Evolutionary conservation across 2,797 vertebrate species (phyloP), one percentile per base, ranked within the genome.

Genomic region (Acanthurus tractus): DNA sequence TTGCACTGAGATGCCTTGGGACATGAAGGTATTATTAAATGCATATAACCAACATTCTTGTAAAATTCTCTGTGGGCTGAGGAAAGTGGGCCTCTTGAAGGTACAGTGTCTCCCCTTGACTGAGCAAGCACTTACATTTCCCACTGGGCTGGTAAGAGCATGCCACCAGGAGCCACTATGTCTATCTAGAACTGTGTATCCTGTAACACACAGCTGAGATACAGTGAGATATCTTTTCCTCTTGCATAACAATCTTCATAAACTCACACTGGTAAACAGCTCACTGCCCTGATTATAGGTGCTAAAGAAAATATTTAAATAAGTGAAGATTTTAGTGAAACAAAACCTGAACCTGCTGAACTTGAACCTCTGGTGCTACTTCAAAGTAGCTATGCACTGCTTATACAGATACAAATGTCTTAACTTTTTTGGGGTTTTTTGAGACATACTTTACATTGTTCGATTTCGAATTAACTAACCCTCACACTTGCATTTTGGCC

Each of bases 11-110:
- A 63, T 76, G 78, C 84, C 55, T 63, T 71, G 68, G 65, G 61
- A 88, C 48, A 75, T 48, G 55, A 62, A 73, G 2, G 25, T 56
- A 74, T 79, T 83, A 79, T 82, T 74, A 70, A 82, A 78, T 67
- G 67, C 46, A 65, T 75, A 68, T 68, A 81, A 78, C 38, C 63
- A 72, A 49, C 25, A 64, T 79, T 74, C 13, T 14, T 59, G 70
- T 5, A 20, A 57, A 74, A 83, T 34, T 81, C 66, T 59, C 73
- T 59, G 52, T 10, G 55, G 74, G 63, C 29, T 22, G 59, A 76
- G 72, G 29, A 69, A 85, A 85, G 38, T 57, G 70, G 54, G 49
- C 11, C 50, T 82, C 42, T 76, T 70, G 29, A 29, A 82, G 53
- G 25, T 57, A 8, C 34, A 45, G 46, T 55, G 17, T 59, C 77